phyloP scores from a whole-genome alignment of 1,140 invertebrate genomes.

The Cyclargus thomasi region DNA sequence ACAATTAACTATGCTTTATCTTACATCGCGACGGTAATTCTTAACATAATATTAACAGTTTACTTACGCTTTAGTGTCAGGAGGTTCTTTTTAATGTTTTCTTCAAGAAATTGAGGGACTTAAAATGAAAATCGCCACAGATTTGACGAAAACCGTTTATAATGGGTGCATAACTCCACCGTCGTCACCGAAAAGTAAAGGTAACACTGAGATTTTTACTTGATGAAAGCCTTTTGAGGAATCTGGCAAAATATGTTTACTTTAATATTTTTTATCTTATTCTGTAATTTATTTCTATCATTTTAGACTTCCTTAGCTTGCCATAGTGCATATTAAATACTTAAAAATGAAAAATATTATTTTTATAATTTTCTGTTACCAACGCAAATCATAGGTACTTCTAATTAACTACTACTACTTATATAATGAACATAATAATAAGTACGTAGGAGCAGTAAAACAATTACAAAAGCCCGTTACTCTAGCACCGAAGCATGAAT shows the following conservation, averaged over 20 bases:
- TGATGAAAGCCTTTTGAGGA: no score
- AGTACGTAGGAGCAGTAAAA: no score
- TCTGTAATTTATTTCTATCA: no score
- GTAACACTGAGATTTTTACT: slow-evolving; percentile 25
- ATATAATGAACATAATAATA: no score
- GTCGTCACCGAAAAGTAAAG: slow-evolving; percentile 56
- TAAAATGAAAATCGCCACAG: slow-evolving; percentile 37
- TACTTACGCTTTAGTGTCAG: slow-evolving; percentile 16
- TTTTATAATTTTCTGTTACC: no score
- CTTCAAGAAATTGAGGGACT: slow-evolving; percentile 40
- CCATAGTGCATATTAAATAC: no score
- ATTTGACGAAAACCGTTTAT: slow-evolving; percentile 33
- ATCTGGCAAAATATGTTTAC: no score
- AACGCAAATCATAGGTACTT: no score
- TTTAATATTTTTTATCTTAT: no score
- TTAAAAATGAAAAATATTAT: no score
- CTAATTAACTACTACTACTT: no score
- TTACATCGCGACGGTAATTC: slow-evolving; percentile 20
- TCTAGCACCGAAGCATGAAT: background rate
- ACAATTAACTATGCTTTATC: slow-evolving; percentile 20
- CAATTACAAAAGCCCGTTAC: background rate
- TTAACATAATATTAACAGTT: slow-evolving; percentile 25
- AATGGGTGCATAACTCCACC: slow-evolving; percentile 44
- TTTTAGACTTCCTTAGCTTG: no score
- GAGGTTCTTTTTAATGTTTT: slow-evolving; percentile 21